Base-by-base conservation (phyloP, 1,140 invertebrate species). In the Trichoplusia ni region DNA sequence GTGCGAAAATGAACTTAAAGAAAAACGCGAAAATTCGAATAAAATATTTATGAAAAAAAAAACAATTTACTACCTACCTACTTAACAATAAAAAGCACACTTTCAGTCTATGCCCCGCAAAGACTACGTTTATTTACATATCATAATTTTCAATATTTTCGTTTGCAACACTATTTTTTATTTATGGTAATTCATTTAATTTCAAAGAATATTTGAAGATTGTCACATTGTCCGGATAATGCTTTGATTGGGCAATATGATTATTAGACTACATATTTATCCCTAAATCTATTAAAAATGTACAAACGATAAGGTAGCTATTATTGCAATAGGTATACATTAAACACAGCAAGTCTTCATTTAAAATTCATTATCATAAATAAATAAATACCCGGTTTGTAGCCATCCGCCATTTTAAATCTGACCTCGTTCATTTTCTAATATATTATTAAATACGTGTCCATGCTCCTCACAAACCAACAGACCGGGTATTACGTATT, bases 61-160 rank as follows among this genome's bases (percentile, higher is more conserved):
- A 5, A 6, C 19, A 35, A 35, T 53, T 35, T 16, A 35, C n/a
- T 46, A 16, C 14, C 29, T 60, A 60, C 31, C 40, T 46, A 60
- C 31, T 46, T 46, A 46, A 44, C n/a, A 35, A 23, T 46, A 60
- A 60, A 53, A 62, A 62, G 58, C 58, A 61, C 49, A 19, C 58
- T 40, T 49, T 51, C 44, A 62, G 46, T 62, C 59, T 62, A 62
- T 51, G 44, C 44, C 33, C 46, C 11, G 59, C 31, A 40, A 40
- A 51, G 44, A 62, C 33, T 49, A 60, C 56, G 8, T 31, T 58
- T 58, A 60, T 60, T 35, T 60, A 46, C 40, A 60, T 46, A 60
- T n/a, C n/a, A n/a, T n/a, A 23, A 60, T 35, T 21, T 46, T 23
- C 16, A 53, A 4, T 51, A 33, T 27, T 4, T 11, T 54, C n/a